Evolutionary conservation across 1,140 invertebrate species (phyloP).

Genomic region (Triops longicaudatus): DNA sequence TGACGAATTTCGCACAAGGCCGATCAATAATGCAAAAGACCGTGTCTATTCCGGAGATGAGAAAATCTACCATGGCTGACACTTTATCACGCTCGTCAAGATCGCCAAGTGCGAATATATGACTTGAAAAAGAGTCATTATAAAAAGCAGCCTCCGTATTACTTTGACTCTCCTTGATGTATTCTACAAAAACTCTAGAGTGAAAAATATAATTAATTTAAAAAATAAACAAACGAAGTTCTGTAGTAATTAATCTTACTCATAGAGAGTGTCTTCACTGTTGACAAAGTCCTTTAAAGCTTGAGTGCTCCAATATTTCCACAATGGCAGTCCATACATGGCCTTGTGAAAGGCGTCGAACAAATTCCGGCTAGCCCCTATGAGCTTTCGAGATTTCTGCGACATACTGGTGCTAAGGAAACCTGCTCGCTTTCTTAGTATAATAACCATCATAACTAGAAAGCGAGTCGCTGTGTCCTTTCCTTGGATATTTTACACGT

Average conservation of each 20-base stretch:
- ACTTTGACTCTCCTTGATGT: conserved; percentile 56
- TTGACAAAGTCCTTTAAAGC: conserved; percentile 60
- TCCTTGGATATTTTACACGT: neutral
- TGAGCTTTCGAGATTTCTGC: neutral
- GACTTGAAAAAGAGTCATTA: conserved; percentile 21
- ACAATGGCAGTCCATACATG: conserved; percentile 66
- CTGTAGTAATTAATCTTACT: conserved; percentile 38
- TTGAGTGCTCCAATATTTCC: conserved; percentile 67
- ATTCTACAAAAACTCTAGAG: conserved; percentile 62
- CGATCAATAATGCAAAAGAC: conserved; percentile 41
- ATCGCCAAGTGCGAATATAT: conserved; percentile 55
- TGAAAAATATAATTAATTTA: conserved; percentile 30
- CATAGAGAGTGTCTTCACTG: conserved; percentile 71
- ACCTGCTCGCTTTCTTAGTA: neutral
- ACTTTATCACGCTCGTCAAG: conserved; percentile 71
- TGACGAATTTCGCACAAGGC: neutral
- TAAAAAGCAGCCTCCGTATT: conserved; percentile 39
- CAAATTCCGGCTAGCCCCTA: conserved; percentile 23
- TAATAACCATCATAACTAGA: neutral
- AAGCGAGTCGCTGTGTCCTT: neutral
- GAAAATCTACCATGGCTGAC: conserved; percentile 74
- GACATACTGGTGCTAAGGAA: neutral
- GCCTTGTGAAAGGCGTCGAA: conserved; percentile 37
- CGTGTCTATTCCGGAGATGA: conserved; percentile 76
- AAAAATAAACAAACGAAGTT: conserved; percentile 19